Percentiles rank a stretch among this genome's conserved stretches.
Evolutionary conservation across 2,113 vertebrate species (phyloP).

Genomic region (Hirundichthys speculiger): DNA sequence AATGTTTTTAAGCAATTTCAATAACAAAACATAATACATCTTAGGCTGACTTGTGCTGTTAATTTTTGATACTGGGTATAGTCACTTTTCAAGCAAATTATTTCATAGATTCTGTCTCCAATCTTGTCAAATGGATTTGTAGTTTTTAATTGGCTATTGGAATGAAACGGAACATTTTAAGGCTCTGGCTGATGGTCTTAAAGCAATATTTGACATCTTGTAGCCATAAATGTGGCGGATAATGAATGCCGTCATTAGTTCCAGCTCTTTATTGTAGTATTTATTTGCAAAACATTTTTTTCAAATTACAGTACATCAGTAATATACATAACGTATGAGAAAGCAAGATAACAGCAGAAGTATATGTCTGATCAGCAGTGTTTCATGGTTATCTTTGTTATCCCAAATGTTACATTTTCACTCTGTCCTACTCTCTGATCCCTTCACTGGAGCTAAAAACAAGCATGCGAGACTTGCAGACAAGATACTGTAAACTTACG

Average conservation of each 20-base stretch:
- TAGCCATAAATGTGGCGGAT: too few relatives aligned
- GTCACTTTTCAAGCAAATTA: not conserved
- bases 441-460: slow-evolving; percentile 14
- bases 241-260: not conserved
- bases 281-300: not conserved
- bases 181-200: not conserved
- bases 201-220: not conserved
- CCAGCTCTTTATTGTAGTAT: not conserved
- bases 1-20: not conserved
- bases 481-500: slow-evolving; percentile 72
- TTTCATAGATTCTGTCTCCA: not conserved
- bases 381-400: not conserved
- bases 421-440: slow-evolving; percentile 5
- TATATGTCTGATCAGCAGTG: not conserved
- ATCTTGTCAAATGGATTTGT: not conserved
- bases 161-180: not conserved
- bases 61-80: too few relatives aligned
- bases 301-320: not conserved
- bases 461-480: slow-evolving; percentile 57
- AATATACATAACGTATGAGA: not conserved
- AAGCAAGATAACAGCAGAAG: not conserved
- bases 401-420: slow-evolving; percentile 7
- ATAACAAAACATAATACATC: not conserved
- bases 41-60: too few relatives aligned
- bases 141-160: not conserved